A percentile compares a stretch with the other conserved stretches of the same genome.
Conservation (phyloP, 1,140 invertebrate genomes). For the Drosophila burlai region DNA sequence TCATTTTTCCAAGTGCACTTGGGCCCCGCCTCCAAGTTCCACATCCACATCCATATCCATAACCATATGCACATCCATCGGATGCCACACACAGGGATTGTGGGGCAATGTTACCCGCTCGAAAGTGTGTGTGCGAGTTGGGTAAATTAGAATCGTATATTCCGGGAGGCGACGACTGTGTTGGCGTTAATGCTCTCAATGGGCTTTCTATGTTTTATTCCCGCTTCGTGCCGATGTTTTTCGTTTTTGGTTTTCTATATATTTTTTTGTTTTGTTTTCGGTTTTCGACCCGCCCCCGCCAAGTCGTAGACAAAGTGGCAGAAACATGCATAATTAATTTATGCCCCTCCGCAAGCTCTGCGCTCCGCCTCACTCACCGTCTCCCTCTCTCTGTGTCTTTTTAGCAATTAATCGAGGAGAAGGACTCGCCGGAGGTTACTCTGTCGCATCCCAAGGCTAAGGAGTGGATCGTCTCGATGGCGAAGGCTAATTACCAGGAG, state of each 20-base stretch:
- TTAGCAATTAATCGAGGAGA: constrained; percentile 79
- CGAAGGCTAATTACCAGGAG: constrained; percentile 93
- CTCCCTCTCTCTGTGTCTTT: constrained; percentile 44
- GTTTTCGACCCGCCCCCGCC: constrained; percentile 35
- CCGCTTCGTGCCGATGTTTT: constrained; percentile 59
- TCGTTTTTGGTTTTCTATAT: constrained; percentile 34
- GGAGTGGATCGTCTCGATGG: constrained; percentile 93
- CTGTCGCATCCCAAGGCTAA: constrained; percentile 88
- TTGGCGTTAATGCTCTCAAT: constrained; percentile 82
- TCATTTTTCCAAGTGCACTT: constrained; percentile 22
- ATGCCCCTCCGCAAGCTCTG: constrained; percentile 49
- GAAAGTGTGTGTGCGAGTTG: constrained; percentile 35
- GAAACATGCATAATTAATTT: constrained; percentile 81
- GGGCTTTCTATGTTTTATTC: constrained; percentile 83
- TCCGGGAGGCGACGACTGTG: constrained; percentile 70
- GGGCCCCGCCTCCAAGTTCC: constrained; percentile 8
- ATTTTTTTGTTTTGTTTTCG: constrained; percentile 27
- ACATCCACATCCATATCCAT: constrained; percentile 39
- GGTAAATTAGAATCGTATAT: constrained; percentile 53
- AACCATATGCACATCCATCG: constrained; percentile 49
- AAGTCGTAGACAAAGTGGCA: constrained; percentile 59
- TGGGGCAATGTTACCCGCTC: constrained; percentile 42
- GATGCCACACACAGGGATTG: constrained; percentile 57
- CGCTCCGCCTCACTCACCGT: not conserved
- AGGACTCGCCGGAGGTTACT: constrained; percentile 74